phyloP scores from a whole-genome alignment of 2,113 vertebrate species.

The Macquaria ambigua region DNA sequence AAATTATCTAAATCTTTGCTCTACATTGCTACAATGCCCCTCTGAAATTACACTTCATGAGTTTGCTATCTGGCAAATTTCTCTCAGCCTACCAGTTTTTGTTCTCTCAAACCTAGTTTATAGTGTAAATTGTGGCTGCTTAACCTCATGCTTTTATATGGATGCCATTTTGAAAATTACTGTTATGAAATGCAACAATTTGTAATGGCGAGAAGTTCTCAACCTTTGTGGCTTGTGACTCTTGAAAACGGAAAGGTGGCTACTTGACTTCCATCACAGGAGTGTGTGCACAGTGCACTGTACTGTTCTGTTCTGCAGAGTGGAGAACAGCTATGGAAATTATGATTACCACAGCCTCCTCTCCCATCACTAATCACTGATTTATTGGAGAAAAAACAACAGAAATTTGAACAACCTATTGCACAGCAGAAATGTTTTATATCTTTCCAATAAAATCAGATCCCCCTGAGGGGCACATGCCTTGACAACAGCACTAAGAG shows the following conservation, averaged over 20 bases:
- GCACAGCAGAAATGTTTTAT: neutral
- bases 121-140: neutral
- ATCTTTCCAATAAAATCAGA: neutral
- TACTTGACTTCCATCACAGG: constrained; percentile 7
- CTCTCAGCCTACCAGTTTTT: neutral
- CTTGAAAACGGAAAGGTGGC: neutral
- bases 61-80: neutral
- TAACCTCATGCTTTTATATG: neutral
- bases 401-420: neutral
- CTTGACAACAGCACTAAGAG: neutral
- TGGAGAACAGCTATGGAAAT: neutral
- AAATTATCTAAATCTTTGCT: neutral
- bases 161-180: neutral
- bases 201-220: neutral
- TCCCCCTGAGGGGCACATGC: neutral
- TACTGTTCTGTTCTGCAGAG: neutral
- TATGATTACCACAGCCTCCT: neutral
- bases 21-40: neutral
- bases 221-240: neutral
- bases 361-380: neutral
- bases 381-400: neutral
- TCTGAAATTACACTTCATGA: neutral
- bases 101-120: neutral
- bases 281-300: neutral
- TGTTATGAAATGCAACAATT: neutral